A percentile compares a stretch with the other conserved stretches of the same genome.
phyloP scores from a whole-genome alignment of 2,888 invertebrate species.

The Saturnia japonica region DNA sequence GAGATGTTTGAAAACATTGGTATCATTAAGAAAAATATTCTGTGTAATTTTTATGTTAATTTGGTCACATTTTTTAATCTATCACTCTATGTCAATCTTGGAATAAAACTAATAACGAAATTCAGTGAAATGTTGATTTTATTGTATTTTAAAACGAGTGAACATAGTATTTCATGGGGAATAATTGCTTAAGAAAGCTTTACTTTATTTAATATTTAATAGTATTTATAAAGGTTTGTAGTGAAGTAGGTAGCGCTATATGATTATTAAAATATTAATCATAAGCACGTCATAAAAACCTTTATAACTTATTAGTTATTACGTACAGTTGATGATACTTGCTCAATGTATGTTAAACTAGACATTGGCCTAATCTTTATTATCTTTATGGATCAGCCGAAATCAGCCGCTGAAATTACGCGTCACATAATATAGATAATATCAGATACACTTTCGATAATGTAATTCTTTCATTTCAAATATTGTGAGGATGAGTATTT shows the following conservation, averaged over 20 bases:
- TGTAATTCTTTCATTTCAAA: constrained; percentile 2
- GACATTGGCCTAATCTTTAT: constrained; percentile 14
- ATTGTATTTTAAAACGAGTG: too few relatives aligned
- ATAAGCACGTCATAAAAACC: background rate
- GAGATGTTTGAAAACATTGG: too few relatives aligned
- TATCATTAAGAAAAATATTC: too few relatives aligned
- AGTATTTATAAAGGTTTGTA: background rate
- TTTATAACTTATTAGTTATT: constrained; percentile 9
- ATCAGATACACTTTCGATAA: constrained; percentile 6
- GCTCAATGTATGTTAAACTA: constrained; percentile 12
- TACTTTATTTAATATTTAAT: background rate
- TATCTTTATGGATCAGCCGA: constrained; percentile 12
- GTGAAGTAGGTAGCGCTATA: background rate
- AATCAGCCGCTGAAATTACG: constrained; percentile 14
- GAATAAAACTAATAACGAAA: too few relatives aligned
- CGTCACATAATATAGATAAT: constrained; percentile 2
- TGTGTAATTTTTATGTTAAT: too few relatives aligned
- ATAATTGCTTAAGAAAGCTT: too few relatives aligned
- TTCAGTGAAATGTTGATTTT: too few relatives aligned
- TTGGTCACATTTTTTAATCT: too few relatives aligned
- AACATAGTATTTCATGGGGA: too few relatives aligned
- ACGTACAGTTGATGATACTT: background rate
- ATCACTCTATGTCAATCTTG: too few relatives aligned
- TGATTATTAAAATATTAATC: constrained; percentile 5
- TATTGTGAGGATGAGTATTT: background rate